A percentile compares a stretch with the other conserved stretches of the same genome.
phyloP scores from a whole-genome alignment of 2,797 vertebrate species.

The Phoeniculus purpureus region DNA sequence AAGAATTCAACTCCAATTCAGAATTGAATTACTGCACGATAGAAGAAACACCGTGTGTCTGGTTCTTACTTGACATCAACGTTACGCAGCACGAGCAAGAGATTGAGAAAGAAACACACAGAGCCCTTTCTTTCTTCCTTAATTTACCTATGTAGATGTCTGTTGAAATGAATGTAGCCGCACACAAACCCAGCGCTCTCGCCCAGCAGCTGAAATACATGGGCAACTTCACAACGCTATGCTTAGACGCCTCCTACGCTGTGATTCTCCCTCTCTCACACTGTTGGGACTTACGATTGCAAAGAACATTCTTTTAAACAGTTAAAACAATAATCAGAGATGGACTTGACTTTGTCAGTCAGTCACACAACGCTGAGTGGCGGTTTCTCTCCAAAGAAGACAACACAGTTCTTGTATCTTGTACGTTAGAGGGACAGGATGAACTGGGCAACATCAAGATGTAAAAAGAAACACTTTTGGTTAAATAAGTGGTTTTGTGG shows the following conservation, averaged over 20 bases:
- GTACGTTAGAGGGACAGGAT: neutral
- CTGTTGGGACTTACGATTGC: neutral
- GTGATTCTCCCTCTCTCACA: neutral
- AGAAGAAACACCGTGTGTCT: neutral
- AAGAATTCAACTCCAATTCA: neutral
- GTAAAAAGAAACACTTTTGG: neutral
- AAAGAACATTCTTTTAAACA: neutral
- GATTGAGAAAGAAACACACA: neutral
- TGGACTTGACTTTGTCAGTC: neutral
- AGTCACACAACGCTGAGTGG: neutral
- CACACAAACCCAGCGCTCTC: neutral
- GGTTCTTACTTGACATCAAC: neutral
- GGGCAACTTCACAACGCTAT: neutral
- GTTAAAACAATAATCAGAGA: neutral
- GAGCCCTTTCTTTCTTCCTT: neutral
- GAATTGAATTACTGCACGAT: neutral
- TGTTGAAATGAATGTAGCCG: neutral
- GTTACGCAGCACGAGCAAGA: neutral
- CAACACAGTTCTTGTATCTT: neutral
- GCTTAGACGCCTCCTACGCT: neutral
- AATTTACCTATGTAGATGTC: fast-evolving
- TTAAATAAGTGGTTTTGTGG: neutral
- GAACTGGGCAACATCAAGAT: neutral
- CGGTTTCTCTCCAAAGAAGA: neutral
- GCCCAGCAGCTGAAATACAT: neutral